Base-by-base conservation (phyloP, 2,797 vertebrate species). In the Eulemur coronatus region DNA sequence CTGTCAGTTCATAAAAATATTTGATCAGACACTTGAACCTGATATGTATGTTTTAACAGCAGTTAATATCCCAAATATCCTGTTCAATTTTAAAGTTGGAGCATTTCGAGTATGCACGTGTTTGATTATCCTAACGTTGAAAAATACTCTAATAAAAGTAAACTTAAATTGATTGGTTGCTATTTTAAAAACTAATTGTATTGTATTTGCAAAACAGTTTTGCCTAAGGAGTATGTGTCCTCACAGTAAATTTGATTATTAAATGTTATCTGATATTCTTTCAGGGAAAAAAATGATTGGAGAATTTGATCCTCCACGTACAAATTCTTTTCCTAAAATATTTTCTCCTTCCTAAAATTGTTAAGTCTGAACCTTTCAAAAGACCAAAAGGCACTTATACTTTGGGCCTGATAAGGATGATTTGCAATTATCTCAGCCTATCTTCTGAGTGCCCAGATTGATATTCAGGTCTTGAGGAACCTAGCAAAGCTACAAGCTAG, bases 351-450 rank as follows among this genome's bases (percentile, higher is more conserved):
- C 46, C 48, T 91, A 90, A 97, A 95, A 79, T 86, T 70, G 0
- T 80, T 80, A 98, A 96, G 63, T 91, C 91, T 88, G 26, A 57
- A 94, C 72, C 26, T 92, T 96, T 93, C 82, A 41, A 96, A 93
- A 96, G 43, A 90, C 87, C 65, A 92, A 95, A 94, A 95, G 38
- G 70, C 67, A 89, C 95, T 97, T 96, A 94, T 55, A 73, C 69
- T n/a, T 65, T 75, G 43, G 80, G 33, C 30, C 72, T 93, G 89
- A 95, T 93, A 97, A 97, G 84, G 46, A 91, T 88, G 86, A 93
- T 93, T 93, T 95, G 76, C 89, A 97, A 96, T 97, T 96, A 96
- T 90, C 70, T 89, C 50, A 92, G 75, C 24, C 89, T 86, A 93
- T 96, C 96, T 92, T 95, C 93, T 84, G 80, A 91, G 93, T 55